Evolutionary conservation across 2,797 vertebrate genomes (phyloP).

Genomic region (Pipistrellus nathusii): DNA sequence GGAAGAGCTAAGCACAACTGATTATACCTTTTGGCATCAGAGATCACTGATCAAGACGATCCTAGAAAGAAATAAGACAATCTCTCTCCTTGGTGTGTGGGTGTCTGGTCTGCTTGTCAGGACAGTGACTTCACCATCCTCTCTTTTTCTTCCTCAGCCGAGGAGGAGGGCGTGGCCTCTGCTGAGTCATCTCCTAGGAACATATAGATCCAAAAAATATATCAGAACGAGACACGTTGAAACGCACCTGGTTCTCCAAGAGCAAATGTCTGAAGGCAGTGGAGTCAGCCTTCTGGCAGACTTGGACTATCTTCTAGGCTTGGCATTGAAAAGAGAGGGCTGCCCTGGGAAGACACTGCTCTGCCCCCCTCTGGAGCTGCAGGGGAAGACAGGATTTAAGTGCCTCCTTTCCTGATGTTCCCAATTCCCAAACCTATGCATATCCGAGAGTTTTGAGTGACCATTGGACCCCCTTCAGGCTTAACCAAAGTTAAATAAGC

Average conservation of each 20-base stretch:
- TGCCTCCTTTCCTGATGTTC: constrained; percentile 11
- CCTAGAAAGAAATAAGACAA: background rate
- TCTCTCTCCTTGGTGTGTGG: background rate
- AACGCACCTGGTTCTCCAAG: background rate
- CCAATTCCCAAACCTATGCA: background rate
- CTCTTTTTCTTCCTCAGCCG: constrained; percentile 17
- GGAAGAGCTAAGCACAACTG: background rate
- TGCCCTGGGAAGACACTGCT: background rate
- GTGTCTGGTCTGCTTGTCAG: background rate
- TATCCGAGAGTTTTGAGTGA: background rate
- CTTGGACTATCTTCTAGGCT: background rate
- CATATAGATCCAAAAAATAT: background rate
- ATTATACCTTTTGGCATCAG: constrained; percentile 12
- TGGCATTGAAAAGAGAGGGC: background rate
- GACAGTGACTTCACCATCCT: background rate
- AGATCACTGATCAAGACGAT: constrained; percentile 16
- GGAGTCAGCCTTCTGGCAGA: background rate
- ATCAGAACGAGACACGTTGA: background rate
- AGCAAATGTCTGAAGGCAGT: constrained; percentile 6
- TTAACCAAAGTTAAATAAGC: constrained; percentile 39
- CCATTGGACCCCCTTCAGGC: constrained; percentile 31
- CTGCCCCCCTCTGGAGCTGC: constrained; percentile 31
- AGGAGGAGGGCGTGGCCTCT: background rate
- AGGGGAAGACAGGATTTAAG: constrained; percentile 14
- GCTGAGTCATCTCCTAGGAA: background rate